Base-by-base conservation (phyloP, 2,888 invertebrate species). In the Pammene aurita region DNA sequence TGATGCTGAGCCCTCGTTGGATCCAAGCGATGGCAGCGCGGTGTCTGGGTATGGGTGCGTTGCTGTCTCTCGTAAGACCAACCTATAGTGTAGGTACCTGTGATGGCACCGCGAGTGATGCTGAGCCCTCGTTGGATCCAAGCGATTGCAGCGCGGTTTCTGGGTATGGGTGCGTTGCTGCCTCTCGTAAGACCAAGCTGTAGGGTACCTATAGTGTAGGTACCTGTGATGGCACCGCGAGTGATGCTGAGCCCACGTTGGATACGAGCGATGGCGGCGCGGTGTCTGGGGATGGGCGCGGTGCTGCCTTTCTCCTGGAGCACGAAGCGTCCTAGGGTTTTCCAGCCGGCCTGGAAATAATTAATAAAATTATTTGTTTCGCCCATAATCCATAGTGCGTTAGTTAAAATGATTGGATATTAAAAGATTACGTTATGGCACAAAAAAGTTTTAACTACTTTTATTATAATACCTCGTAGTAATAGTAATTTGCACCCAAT, bases 301-400 rank as follows among this genome's bases (percentile, higher is more conserved):
- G 81, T 76, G 26, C 80, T 82, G 0, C 92, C 90, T n/a, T 95
- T 93, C 77, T 96, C 96, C 74, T 95, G 95, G 57, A 96, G 86
- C 0, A 96, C 95, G 78, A 96, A 96, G 46, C 97, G 93, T 0
- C 98, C 98, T 0, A 97, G 94, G 0, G 96, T 96, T 82, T 97
- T 97, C 98, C 98, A 98, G 73, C 96, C 95, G 0, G 96, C 96
- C 91, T 93, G 81, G 0, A 75, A 74, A 66, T 2, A 26, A 61
- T 26, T 11, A 7, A 52, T 6, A 18, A 0, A 13, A 11, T 11
- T 52, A 26, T 26, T 26, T 52, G 7, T 26, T 26, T 1, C 1
- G 26, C 2, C 26, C 1, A 26, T 1, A 26, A 26, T 26, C 26
- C 4, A 26, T 26, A 26, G 26, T 26, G 4, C 26, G 26, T 26